Percentiles rank a stretch among this genome's conserved stretches.
phyloP scores from a whole-genome alignment of 2,888 invertebrate species.

The Bembecia ichneumoniformis region DNA sequence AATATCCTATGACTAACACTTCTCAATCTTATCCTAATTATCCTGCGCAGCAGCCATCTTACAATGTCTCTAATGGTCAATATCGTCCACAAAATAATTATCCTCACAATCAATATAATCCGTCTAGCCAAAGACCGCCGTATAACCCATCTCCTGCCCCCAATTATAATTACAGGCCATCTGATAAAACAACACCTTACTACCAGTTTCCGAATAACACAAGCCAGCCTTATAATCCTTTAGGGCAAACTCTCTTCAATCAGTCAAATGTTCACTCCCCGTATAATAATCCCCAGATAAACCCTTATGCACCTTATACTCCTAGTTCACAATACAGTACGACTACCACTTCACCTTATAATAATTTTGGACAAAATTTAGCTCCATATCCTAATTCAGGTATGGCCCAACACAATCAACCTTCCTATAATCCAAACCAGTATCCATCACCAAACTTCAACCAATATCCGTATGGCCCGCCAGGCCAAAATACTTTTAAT shows the following conservation, averaged over 20 bases:
- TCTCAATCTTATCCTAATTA: background rate
- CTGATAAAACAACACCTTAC: constrained; percentile 2
- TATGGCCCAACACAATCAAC: background rate
- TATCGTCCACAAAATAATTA: constrained; percentile 2
- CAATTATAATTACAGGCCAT: constrained; percentile 1
- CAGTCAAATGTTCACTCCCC: background rate
- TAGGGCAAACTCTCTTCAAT: background rate
- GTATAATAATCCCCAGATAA: background rate
- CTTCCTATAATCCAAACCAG: constrained; percentile 3
- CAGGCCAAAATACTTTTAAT: constrained; percentile 10
- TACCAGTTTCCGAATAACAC: background rate
- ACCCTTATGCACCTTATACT: background rate
- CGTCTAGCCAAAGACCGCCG: constrained; percentile 2
- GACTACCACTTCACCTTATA: background rate
- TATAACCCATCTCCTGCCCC: background rate
- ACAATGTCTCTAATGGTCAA: constrained; percentile 2
- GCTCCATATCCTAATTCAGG: background rate
- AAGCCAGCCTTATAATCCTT: background rate
- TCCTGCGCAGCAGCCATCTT: background rate
- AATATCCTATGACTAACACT: background rate
- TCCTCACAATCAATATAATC: constrained; percentile 2
- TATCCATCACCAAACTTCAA: constrained; percentile 8
- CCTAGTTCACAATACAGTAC: background rate
- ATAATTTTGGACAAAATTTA: background rate
- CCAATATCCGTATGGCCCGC: constrained; percentile 8